Conservation (phyloP, 2,888 invertebrate species). For the Ophioninae sp. region DNA sequence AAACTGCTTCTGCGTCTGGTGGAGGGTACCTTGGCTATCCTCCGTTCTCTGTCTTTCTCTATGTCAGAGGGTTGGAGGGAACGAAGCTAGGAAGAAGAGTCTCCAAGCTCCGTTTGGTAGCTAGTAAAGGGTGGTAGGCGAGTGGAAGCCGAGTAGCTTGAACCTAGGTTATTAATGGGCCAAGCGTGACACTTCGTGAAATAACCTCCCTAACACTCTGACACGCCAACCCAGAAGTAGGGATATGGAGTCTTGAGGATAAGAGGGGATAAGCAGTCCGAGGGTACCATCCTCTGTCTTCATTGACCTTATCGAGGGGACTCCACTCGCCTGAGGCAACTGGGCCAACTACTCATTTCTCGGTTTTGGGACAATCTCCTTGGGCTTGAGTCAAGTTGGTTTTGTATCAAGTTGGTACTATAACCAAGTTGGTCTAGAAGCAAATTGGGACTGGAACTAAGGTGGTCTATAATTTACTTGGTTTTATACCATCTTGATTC, state of each 20-base stretch:
- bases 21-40: conserved; percentile 28
- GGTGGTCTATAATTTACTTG: too few relatives aligned
- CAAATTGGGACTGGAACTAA: too few relatives aligned
- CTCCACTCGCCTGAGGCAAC: conserved; percentile 72
- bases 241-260: conserved; percentile 1
- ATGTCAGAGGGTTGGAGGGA: conserved; percentile 37
- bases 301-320: conserved; percentile 62
- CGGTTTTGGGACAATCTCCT: conserved; percentile 63
- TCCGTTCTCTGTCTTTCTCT: conserved; percentile 38
- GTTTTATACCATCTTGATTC: too few relatives aligned
- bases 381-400: conserved; percentile 3
- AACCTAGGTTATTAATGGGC: conserved; percentile 76
- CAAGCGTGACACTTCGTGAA: conserved; percentile 77
- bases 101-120: conserved; percentile 41
- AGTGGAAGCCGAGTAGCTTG: conserved; percentile 59
- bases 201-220: conserved; percentile 72
- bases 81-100: conserved; percentile 49
- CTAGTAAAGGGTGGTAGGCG: conserved; percentile 56
- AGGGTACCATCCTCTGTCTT: conserved; percentile 37
- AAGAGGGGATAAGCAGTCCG: conserved; percentile 21
- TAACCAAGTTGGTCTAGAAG: too few relatives aligned
- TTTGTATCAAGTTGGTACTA: too few relatives aligned
- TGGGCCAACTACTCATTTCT: conserved; percentile 74
- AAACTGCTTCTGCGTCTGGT: conserved; percentile 55
- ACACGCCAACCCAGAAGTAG: conserved; percentile 34